Evolutionary conservation across 2,888 invertebrate species (phyloP), one percentile per base, ranked within the genome.

Genomic region (Ceramica pisi): DNA sequence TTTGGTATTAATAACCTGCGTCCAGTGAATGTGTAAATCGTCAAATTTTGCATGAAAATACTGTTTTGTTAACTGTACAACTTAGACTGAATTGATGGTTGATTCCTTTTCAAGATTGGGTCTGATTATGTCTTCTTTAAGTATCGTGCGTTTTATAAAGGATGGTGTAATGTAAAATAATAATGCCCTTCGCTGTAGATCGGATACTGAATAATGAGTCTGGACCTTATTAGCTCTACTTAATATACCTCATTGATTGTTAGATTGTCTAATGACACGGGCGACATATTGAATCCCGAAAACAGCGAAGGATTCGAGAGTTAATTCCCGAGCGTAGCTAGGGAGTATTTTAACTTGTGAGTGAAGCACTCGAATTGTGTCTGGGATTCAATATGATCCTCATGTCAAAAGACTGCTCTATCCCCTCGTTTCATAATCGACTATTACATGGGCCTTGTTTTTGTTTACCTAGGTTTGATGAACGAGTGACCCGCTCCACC

Each of bases 41-140:
- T 88, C 69, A 85, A 82, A 78, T 75, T 74, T 63, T 67, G 72
- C 78, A 85, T 87, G 81, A 88, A 83, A 79, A 66, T 75, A 76
- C 70, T 66, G 65, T 81, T 81, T 79, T 73, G 75, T 80, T 75
- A 80, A 79, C 78, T 78, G 31, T 81, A 62, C 63, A 71, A 75
- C 75, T 69, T 59, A 53, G 41, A 51, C 21, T 56, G 21, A 51
- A 41, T 66, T 71, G 65, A 60, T 77, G 63, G 70, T 23, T 48
- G 56, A 75, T 57, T 62, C 38, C 21, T 59, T 62, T 62, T 31
- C 44, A 44, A 69, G 57, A 65, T 65, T 26, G 26, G 12, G 23
- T 57, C 48, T 44, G 55, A 57, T 75, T 61, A 80, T 65, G 68
- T 61, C 56, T 75, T 68, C 21, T 80, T 63, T 60, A 59, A 23